These are phyloP conservation scores for Barnardius zonarius DNA, from an alignment of 2,113 vertebrate species.

Conservation along the genomic window DNA sequence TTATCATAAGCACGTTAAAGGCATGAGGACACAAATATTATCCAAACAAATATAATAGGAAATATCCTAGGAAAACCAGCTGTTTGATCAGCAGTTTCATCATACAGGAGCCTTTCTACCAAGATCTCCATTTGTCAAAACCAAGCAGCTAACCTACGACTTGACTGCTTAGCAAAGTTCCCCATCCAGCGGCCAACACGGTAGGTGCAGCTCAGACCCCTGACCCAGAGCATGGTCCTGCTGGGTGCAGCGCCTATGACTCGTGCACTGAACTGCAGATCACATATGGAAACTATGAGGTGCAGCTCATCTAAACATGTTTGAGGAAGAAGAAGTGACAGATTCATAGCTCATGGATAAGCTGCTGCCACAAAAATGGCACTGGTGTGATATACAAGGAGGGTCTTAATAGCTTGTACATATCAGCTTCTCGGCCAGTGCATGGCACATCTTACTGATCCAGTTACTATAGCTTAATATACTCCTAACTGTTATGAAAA, in stretches of 20 bases:
- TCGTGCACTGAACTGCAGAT: not conserved
- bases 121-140: not conserved
- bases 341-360: not conserved
- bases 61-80: not conserved
- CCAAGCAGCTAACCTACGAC: not conserved
- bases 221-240: rapidly evolving
- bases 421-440: not conserved
- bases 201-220: not conserved
- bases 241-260: rapidly evolving
- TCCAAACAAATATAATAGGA: not conserved
- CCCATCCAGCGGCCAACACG: constrained; percentile 13
- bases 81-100: not conserved
- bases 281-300: not conserved
- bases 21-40: not conserved
- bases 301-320: not conserved
- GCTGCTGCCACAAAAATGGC: not conserved
- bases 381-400: not conserved
- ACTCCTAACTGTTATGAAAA: not conserved
- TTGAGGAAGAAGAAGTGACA: not conserved
- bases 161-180: not conserved
- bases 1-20: not conserved
- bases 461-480: not conserved
- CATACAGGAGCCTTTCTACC: not conserved
- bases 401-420: not conserved
- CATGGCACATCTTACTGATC: not conserved